Evolutionary conservation across 2,888 invertebrate species (phyloP).

Genomic region (Sepiola atlantica): DNA sequence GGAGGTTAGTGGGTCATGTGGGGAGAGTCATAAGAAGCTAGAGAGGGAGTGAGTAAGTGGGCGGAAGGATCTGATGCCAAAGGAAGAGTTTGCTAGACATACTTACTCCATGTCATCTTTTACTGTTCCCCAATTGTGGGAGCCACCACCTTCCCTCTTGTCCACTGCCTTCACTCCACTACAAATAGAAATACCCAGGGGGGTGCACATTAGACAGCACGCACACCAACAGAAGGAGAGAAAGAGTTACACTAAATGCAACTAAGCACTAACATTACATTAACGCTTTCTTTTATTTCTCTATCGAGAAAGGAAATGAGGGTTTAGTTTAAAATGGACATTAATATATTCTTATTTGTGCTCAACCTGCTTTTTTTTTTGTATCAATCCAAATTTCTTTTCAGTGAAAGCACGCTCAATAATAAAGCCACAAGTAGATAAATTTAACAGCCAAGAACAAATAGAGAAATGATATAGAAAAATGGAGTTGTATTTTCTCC

Average conservation of each 20-base stretch:
- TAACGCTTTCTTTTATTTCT: neutral
- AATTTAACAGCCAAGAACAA: too few species aligned
- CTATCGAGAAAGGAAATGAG: neutral
- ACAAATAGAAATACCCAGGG: slow-evolving; percentile 47
- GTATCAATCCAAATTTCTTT: too few species aligned
- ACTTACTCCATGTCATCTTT: slow-evolving; percentile 90
- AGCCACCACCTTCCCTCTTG: slow-evolving; percentile 94
- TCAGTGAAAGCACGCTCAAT: too few species aligned
- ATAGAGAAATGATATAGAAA: too few species aligned
- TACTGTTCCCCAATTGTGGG: slow-evolving; percentile 96
- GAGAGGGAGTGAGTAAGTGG: neutral
- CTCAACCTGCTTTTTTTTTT: too few species aligned
- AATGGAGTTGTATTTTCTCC: too few species aligned
- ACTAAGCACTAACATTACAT: neutral
- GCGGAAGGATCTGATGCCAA: neutral
- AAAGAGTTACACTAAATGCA: neutral
- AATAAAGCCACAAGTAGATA: too few species aligned
- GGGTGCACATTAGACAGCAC: slow-evolving; percentile 16
- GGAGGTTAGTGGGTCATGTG: slow-evolving; percentile 9
- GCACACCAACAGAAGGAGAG: neutral
- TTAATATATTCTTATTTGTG: too few species aligned
- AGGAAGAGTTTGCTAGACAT: slow-evolving; percentile 23
- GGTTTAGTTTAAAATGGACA: too few species aligned
- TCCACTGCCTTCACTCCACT: slow-evolving; percentile 91
- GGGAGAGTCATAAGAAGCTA: neutral